Percentiles rank a stretch among this genome's conserved stretches.
Conservation (phyloP, 2,797 vertebrate species). For the Psittacula echo region DNA sequence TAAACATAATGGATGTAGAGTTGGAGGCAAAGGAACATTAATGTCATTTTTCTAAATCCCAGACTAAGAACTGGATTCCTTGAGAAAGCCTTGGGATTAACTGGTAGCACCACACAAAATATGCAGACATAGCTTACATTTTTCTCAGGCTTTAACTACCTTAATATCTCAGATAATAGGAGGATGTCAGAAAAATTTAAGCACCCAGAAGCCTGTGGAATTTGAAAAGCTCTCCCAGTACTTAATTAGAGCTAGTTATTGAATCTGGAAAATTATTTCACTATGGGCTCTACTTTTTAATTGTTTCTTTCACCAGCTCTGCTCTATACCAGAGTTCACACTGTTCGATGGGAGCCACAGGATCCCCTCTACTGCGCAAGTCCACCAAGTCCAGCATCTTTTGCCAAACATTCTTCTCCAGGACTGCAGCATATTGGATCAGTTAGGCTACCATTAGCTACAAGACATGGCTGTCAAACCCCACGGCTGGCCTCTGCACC, state of each 20-base stretch:
- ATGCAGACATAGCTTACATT: slow-evolving; percentile 62
- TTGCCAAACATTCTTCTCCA: neutral
- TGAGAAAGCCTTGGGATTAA: slow-evolving; percentile 60
- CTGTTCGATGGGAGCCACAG: neutral
- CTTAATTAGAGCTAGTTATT: slow-evolving; percentile 30
- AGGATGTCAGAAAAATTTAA: slow-evolving; percentile 51
- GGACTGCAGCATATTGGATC: neutral
- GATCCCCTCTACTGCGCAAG: neutral
- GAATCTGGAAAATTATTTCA: neutral
- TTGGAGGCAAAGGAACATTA: slow-evolving; percentile 28
- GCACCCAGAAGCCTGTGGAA: slow-evolving; percentile 31
- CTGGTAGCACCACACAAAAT: slow-evolving; percentile 49
- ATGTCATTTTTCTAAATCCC: slow-evolving; percentile 52
- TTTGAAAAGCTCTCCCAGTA: slow-evolving; percentile 30
- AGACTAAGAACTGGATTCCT: slow-evolving; percentile 40
- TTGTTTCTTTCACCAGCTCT: neutral
- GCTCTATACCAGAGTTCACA: neutral
- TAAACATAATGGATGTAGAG: neutral
- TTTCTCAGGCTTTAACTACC: slow-evolving; percentile 65
- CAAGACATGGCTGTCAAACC: neutral
- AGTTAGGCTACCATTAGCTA: neutral
- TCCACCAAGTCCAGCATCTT: neutral
- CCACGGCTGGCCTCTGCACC: neutral
- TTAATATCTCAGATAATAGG: slow-evolving; percentile 57
- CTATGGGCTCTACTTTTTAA: neutral